Base-by-base conservation (phyloP, 2,888 invertebrate species). In the Drosophila neotestacea region DNA sequence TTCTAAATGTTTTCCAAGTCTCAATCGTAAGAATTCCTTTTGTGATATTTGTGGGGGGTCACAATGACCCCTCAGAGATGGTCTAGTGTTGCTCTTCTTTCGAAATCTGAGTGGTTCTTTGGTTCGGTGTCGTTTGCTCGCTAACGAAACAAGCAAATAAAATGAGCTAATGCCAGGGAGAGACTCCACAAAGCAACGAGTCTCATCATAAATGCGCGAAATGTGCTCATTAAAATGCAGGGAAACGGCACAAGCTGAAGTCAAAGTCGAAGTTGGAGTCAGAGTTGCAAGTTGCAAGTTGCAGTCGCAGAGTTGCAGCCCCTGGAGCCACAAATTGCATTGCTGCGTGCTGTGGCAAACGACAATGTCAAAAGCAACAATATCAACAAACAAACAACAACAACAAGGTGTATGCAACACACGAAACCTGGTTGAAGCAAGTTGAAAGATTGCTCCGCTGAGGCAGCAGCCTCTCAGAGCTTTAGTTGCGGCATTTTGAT, bases 201-300 rank as follows among this genome's bases (percentile, higher is more conserved):
- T 32, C 77, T 84, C 88, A 85, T 85, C 80, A 85, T 82, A 85
- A 85, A 85, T 85, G 85, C 85, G 84, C 85, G 76, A 88, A 81
- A 81, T 86, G 85, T 79, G 89, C 85, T 85, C 87, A 88, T 85
- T 85, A 85, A 85, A 88, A 85, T 85, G 86, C 88, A 85, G 73
- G 79, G 78, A 75, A 79, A 63, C 73, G 52, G 64, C 72, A 68
- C 65, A 58, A 60, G 51, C 41, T 13, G 30, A 30, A 32, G 32
- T 22, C 11, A 16, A 16, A 47, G 47, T 32, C 9, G 16, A 30
- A 32, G 48, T 16, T 9, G 30, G 38, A 65, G 50, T 55, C 32
- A 34, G 27, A 61, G 77, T 61, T 30, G 39, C 34, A 27, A 46
- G 44, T 46, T 34, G 55, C 55, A 36, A 48, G 32, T 32, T 9